Conservation (phyloP, 2,888 invertebrate genomes). For the Chaetoderma sp. region DNA sequence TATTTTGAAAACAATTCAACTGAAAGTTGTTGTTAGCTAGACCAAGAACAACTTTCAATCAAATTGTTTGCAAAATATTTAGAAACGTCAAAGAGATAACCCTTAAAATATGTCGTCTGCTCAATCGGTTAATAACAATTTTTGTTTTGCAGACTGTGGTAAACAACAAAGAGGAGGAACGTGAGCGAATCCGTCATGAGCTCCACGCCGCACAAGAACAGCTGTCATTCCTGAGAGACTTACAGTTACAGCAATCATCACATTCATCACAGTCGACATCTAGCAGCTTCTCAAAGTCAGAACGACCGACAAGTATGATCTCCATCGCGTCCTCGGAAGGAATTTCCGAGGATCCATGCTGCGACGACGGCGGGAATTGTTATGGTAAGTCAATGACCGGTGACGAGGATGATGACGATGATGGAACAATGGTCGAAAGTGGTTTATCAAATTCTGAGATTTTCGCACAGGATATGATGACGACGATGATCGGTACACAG, state of each 20-base stretch:
- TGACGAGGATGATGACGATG: too few relatives aligned
- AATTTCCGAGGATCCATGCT: too few relatives aligned
- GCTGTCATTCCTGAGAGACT: constrained; percentile 50
- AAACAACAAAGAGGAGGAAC: constrained; percentile 81
- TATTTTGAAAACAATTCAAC: too few relatives aligned
- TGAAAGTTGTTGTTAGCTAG: neutral
- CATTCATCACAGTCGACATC: too few relatives aligned
- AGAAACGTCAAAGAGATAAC: neutral
- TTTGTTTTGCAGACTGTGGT: constrained; percentile 76
- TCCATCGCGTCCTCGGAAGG: constrained; percentile 44
- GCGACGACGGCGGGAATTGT: too few relatives aligned
- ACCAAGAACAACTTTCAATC: too few relatives aligned
- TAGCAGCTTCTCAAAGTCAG: constrained; percentile 11
- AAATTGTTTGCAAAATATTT: too few relatives aligned
- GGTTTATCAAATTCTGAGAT: too few relatives aligned
- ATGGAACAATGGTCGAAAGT: too few relatives aligned
- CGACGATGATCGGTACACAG: too few relatives aligned
- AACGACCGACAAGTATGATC: constrained; percentile 45
- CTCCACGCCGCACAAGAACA: constrained; percentile 80
- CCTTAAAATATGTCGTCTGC: neutral
- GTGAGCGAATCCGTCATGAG: constrained; percentile 80
- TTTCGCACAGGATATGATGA: too few relatives aligned
- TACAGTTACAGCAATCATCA: constrained; percentile 39
- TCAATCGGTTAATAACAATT: neutral
- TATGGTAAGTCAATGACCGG: too few relatives aligned